These are phyloP conservation scores for Orthonyx spaldingii DNA, from an alignment of 2,113 vertebrate genomes.

Conservation along the genomic window DNA sequence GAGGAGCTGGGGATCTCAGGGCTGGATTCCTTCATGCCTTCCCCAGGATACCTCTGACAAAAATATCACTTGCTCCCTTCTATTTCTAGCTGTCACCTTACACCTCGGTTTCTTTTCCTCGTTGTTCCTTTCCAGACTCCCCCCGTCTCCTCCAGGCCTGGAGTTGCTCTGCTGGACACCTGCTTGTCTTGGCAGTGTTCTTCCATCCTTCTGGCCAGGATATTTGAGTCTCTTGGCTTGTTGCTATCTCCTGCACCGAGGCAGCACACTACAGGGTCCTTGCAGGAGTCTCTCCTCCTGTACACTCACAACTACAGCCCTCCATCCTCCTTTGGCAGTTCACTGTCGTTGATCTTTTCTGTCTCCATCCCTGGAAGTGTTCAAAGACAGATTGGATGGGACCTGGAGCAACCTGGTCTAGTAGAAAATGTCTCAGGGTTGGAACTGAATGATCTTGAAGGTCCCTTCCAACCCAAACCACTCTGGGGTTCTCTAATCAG, in stretches of 20 bases:
- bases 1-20: not conserved
- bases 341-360: not conserved
- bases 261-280: not conserved
- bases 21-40: slow-evolving; percentile 7
- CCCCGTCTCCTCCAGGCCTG: not conserved
- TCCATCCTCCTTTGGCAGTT: not conserved
- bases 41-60: not conserved
- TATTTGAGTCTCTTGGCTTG: not conserved
- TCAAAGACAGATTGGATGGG: rapidly evolving
- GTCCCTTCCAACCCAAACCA: not conserved
- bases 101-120: not conserved
- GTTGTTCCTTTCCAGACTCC: not conserved
- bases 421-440: not conserved
- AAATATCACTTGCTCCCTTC: not conserved
- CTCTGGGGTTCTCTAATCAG: not conserved
- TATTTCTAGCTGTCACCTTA: slow-evolving; percentile 19
- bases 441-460: not conserved
- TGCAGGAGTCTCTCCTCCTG: not conserved
- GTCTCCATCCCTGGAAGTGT: not conserved
- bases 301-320: not conserved
- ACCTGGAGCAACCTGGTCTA: not conserved
- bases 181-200: not conserved
- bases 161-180: not conserved
- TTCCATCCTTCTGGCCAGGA: not conserved
- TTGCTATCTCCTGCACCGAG: not conserved